phyloP scores from a whole-genome alignment of 2,797 vertebrate species.

The Hapalemur alaotrensis region DNA sequence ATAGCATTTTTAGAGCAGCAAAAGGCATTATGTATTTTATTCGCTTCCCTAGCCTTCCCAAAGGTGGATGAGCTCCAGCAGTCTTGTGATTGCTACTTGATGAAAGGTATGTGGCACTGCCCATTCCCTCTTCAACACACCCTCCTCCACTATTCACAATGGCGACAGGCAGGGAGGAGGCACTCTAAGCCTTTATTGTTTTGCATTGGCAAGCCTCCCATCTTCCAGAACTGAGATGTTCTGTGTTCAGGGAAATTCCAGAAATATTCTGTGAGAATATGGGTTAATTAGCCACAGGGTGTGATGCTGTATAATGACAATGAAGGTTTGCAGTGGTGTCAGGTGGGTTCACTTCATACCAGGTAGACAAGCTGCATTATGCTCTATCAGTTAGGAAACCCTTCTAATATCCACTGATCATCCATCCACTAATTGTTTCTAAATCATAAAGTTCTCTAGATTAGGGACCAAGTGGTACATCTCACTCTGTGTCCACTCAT shows the following conservation, averaged over 20 bases:
- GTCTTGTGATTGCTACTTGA: background rate
- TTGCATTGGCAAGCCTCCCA: slow-evolving; percentile 12
- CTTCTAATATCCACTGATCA: background rate
- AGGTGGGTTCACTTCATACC: background rate
- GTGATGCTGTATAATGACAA: background rate
- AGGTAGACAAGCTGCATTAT: background rate
- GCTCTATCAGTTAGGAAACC: background rate
- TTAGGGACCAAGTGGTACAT: background rate
- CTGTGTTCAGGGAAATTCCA: slow-evolving; percentile 25
- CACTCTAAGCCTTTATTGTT: background rate
- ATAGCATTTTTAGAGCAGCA: background rate
- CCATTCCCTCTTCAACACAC: background rate
- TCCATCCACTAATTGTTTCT: background rate
- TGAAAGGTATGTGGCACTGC: background rate
- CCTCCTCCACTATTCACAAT: background rate
- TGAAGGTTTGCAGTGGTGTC: background rate
- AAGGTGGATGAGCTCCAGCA: background rate
- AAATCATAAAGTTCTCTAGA: background rate
- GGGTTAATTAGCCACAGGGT: background rate
- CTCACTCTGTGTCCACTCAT: background rate
- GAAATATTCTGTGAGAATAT: background rate
- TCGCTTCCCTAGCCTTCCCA: background rate
- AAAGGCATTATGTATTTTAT: background rate
- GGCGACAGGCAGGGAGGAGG: background rate
- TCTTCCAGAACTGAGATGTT: slow-evolving; percentile 26